Evolutionary conservation across 2,113 vertebrate species (phyloP).

Genomic region (Dinomys branickii): DNA sequence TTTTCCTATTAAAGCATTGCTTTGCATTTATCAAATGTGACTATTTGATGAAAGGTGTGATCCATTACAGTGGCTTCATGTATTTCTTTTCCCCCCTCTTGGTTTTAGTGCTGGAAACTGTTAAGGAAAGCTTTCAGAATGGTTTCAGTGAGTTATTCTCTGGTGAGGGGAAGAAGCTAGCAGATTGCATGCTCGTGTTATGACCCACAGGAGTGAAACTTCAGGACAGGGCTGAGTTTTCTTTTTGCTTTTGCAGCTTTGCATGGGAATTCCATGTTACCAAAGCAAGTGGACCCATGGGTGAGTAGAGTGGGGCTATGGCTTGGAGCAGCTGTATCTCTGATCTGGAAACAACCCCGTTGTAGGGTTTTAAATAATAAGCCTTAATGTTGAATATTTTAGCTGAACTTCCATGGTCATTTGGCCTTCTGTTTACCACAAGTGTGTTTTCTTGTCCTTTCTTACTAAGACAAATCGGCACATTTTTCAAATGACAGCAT

Average conservation of each 20-base stretch:
- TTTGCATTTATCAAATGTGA: not conserved
- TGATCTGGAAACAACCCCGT: conserved; percentile 47
- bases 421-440: not conserved
- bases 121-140: conserved; percentile 50
- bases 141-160: conserved; percentile 73
- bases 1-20: not conserved
- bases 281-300: conserved; percentile 15
- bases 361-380: not conserved
- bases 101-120: not conserved
- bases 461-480: not conserved
- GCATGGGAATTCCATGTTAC: conserved; percentile 60
- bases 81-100: conserved; percentile 48
- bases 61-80: conserved; percentile 41
- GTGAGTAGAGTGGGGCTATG: not conserved
- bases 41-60: conserved; percentile 64
- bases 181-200: not conserved
- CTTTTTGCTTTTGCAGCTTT: conserved; percentile 18
- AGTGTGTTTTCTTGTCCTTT: not conserved
- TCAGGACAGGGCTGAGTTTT: conserved; percentile 49
- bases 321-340: not conserved
- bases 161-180: not conserved
- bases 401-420: not conserved
- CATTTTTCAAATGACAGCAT: not conserved
- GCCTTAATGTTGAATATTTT: not conserved
- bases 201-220: conserved; percentile 51